Conservation (phyloP, 2,888 invertebrate genomes). For the Mythimna albipuncta region DNA sequence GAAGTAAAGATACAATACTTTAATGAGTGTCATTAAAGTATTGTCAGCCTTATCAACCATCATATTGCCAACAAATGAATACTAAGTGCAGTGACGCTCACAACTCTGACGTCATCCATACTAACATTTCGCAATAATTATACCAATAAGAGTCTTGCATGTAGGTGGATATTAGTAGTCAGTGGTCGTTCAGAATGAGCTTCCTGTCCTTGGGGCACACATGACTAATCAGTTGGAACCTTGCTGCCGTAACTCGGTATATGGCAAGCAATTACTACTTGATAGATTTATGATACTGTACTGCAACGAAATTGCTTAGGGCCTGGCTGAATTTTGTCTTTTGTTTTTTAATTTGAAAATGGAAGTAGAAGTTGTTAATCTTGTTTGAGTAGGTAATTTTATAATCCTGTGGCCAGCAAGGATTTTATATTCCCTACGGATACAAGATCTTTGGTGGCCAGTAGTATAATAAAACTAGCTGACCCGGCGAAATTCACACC, state of each 20-base stretch:
- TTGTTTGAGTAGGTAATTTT: no score
- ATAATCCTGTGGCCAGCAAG: no score
- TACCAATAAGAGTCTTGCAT: slow-evolving; percentile 45
- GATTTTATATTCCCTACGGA: no score
- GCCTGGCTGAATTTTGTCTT: background rate
- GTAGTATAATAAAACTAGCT: no score
- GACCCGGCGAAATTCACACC: no score
- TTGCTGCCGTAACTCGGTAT: slow-evolving; percentile 49
- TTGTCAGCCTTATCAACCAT: slow-evolving; percentile 5
- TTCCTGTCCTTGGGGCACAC: slow-evolving; percentile 68
- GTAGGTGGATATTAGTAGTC: slow-evolving; percentile 63
- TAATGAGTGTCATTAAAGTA: slow-evolving; percentile 5
- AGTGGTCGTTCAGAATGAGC: slow-evolving; percentile 50
- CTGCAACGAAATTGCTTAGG: slow-evolving; percentile 41
- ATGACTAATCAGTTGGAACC: slow-evolving; percentile 68
- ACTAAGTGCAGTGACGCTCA: slow-evolving; percentile 37
- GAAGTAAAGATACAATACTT: slow-evolving; percentile 8
- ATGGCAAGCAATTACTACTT: slow-evolving; percentile 52
- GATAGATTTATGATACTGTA: slow-evolving; percentile 59
- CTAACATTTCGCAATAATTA: slow-evolving; percentile 60
- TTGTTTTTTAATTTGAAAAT: background rate
- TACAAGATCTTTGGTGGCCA: no score
- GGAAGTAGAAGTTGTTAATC: background rate
- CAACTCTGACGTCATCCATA: slow-evolving; percentile 39
- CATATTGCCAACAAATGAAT: slow-evolving; percentile 42